A percentile compares a stretch with the other conserved stretches of the same genome.
Evolutionary conservation across 2,113 vertebrate species (phyloP).

Genomic region (Myotis brandtii): DNA sequence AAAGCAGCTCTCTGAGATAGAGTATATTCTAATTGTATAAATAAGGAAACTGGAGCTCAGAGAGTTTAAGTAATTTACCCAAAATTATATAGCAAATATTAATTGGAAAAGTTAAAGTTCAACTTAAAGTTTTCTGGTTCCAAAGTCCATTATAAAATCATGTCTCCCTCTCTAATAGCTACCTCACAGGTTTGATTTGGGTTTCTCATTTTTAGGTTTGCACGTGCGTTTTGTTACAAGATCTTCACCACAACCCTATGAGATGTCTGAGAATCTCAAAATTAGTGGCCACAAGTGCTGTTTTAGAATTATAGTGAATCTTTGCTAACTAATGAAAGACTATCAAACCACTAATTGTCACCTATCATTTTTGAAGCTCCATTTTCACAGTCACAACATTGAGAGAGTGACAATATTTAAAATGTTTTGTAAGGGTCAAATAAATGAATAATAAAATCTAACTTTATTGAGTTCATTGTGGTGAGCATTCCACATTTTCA

Average conservation of each 20-base stretch:
- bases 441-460: background rate
- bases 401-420: background rate
- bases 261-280: background rate
- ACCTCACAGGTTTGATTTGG: background rate
- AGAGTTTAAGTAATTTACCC: conserved; percentile 41
- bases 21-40: conserved; percentile 20
- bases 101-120: conserved; percentile 40
- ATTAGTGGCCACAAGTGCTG: background rate
- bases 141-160: background rate
- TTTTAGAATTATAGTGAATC: background rate
- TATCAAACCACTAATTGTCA: background rate
- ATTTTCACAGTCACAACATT: background rate
- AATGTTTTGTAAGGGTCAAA: background rate
- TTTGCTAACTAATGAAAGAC: background rate
- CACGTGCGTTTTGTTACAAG: background rate
- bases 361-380: background rate
- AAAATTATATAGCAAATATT: conserved; percentile 48
- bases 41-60: conserved; percentile 37
- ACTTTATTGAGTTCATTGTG: background rate
- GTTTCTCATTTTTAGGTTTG: background rate
- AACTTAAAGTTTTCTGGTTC: conserved; percentile 15
- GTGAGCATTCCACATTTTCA: background rate
- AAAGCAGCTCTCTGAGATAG: background rate
- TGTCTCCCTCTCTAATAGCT: background rate
- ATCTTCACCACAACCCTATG: background rate